Percentiles rank a stretch among this genome's conserved stretches.
Conservation (phyloP, 2,888 invertebrate species). For the Ditylenchus weischeri region DNA sequence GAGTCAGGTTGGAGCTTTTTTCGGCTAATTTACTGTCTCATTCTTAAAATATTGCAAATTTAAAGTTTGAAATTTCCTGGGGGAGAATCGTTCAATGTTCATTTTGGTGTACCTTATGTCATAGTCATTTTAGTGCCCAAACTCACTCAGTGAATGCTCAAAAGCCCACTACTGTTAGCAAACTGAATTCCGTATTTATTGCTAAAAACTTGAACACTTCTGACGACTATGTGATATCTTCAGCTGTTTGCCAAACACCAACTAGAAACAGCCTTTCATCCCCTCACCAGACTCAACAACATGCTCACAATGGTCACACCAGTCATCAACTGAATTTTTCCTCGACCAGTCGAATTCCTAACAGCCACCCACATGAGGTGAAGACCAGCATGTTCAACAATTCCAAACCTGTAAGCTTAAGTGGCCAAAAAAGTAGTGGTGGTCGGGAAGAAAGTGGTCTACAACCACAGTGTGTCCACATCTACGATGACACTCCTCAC, state of each 20-base stretch:
- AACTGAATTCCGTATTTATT: too few relatives aligned
- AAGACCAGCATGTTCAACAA: neutral
- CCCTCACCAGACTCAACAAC: neutral
- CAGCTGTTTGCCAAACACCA: constrained; percentile 36
- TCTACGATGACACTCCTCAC: constrained; percentile 35
- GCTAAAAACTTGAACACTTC: constrained; percentile 39
- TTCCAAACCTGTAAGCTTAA: neutral
- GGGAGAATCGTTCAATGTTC: too few relatives aligned
- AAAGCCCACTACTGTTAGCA: neutral
- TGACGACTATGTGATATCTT: constrained; percentile 50
- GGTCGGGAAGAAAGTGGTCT: constrained; percentile 1
- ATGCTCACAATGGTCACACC: neutral
- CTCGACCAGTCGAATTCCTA: neutral
- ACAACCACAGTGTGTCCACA: constrained; percentile 17
- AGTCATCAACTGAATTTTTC: neutral
- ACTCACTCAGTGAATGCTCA: constrained; percentile 13
- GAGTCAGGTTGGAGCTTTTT: too few relatives aligned
- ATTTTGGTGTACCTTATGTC: too few relatives aligned
- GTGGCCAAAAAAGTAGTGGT: neutral
- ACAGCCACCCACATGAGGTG: neutral
- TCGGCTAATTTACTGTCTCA: too few relatives aligned
- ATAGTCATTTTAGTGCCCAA: too few relatives aligned
- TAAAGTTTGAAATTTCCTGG: too few relatives aligned
- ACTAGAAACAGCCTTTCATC: constrained; percentile 10
- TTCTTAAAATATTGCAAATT: too few relatives aligned